These are phyloP conservation scores for Peromyscus californicus DNA, from an alignment of 2,113 vertebrate genomes.

Conservation along the genomic window DNA sequence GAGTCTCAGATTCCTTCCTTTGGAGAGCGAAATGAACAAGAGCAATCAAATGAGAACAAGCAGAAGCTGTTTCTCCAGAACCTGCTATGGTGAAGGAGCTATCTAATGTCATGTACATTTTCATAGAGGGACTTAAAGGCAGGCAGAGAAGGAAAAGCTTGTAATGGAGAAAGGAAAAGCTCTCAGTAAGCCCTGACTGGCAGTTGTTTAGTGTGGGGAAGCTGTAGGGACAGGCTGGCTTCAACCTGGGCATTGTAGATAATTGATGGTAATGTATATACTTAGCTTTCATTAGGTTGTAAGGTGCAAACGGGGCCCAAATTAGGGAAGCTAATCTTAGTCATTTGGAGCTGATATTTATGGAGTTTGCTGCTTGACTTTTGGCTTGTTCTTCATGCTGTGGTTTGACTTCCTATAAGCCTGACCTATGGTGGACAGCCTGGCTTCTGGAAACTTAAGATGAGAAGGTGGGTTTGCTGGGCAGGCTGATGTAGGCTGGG, in stretches of 20 bases:
- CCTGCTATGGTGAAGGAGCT: not conserved
- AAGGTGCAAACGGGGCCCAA: not conserved
- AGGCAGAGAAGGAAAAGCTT: not conserved
- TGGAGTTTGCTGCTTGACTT: not conserved
- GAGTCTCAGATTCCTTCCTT: not conserved
- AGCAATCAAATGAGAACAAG: not conserved
- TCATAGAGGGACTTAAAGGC: not conserved
- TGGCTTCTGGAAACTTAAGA: not conserved
- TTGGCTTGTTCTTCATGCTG: constrained; percentile 1
- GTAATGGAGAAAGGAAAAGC: not conserved
- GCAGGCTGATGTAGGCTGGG: not conserved
- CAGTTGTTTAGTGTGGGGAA: not conserved
- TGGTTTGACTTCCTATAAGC: not conserved
- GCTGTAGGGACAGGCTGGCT: not conserved
- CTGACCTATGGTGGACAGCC: not conserved
- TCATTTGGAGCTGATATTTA: not conserved
- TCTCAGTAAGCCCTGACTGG: not conserved
- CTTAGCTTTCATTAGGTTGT: not conserved
- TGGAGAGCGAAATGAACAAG: not conserved
- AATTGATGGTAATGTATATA: not conserved
- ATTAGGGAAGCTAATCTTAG: not conserved
- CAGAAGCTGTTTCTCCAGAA: not conserved
- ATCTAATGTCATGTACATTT: not conserved
- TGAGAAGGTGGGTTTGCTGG: not conserved
- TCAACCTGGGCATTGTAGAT: not conserved